phyloP scores from a whole-genome alignment of 2,888 invertebrate species.

The Megastigmus dorsalis region DNA sequence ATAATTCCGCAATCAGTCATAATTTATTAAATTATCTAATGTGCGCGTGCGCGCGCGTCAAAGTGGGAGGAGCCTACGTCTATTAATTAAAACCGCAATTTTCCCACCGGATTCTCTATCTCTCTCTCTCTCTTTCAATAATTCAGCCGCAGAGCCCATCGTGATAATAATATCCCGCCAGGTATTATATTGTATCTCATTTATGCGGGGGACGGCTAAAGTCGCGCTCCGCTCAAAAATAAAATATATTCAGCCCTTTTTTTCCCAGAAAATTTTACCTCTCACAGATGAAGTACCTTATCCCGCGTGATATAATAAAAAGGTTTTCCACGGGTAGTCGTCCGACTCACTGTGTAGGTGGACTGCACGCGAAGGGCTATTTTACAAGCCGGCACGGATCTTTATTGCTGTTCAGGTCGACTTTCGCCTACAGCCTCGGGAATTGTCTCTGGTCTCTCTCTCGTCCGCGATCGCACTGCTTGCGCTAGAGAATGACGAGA shows the following conservation, averaged over 20 bases:
- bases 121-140: neutral
- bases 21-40: no score
- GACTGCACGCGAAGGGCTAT: conserved; percentile 8
- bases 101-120: neutral
- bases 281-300: neutral
- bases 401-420: conserved; percentile 14
- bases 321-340: neutral
- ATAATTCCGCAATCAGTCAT: no score
- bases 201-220: no score
- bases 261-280: neutral
- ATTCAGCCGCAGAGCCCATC: neutral
- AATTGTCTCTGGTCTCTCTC: neutral
- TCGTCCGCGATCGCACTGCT: no score
- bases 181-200: neutral
- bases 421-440: neutral
- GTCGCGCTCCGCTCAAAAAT: conserved; percentile 1
- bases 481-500: no score
- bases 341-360: no score
- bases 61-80: no score
- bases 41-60: no score
- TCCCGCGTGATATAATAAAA: neutral
- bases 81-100: no score
- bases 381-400: neutral
- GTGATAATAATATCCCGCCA: neutral
- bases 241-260: neutral